A percentile compares a stretch with the other conserved stretches of the same genome.
Evolutionary conservation across 2,797 vertebrate species (phyloP).

Genomic region (Bradypodion ventrale): DNA sequence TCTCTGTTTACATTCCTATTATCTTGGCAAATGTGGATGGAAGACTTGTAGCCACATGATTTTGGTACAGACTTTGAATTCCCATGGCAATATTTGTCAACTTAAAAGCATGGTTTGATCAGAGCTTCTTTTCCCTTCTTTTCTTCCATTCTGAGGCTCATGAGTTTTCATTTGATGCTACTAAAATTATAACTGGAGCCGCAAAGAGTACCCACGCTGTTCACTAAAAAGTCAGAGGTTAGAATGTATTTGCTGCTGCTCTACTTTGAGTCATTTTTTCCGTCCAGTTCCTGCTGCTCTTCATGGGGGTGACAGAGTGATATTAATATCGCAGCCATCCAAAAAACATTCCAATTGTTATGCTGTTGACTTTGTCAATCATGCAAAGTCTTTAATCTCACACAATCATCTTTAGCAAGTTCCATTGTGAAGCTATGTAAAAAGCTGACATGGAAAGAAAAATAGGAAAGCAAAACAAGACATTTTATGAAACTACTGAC

Average conservation of each 20-base stretch:
- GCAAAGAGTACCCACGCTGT: slow-evolving; percentile 67
- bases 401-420: slow-evolving; percentile 52
- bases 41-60: slow-evolving; percentile 65
- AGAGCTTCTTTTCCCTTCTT: slow-evolving; percentile 36
- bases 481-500: neutral
- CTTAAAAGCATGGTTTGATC: slow-evolving; percentile 78
- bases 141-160: slow-evolving; percentile 50
- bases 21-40: neutral
- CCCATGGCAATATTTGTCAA: slow-evolving; percentile 73
- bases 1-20: neutral
- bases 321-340: slow-evolving; percentile 71
- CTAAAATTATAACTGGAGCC: slow-evolving; percentile 73
- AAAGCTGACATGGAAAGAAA: slow-evolving; percentile 52
- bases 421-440: slow-evolving; percentile 57
- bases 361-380: slow-evolving; percentile 71
- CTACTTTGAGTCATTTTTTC: slow-evolving; percentile 65
- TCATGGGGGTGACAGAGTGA: slow-evolving; percentile 64
- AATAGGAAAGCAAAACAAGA: slow-evolving; percentile 29
- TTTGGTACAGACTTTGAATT: slow-evolving; percentile 73
- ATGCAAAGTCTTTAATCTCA: slow-evolving; percentile 40
- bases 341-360: slow-evolving; percentile 68
- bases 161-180: slow-evolving; percentile 75
- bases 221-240: slow-evolving; percentile 74
- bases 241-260: slow-evolving; percentile 73
- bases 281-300: slow-evolving; percentile 49